Conservation (phyloP, 2,797 vertebrate species). For the Melanogrammus aeglefinus region DNA sequence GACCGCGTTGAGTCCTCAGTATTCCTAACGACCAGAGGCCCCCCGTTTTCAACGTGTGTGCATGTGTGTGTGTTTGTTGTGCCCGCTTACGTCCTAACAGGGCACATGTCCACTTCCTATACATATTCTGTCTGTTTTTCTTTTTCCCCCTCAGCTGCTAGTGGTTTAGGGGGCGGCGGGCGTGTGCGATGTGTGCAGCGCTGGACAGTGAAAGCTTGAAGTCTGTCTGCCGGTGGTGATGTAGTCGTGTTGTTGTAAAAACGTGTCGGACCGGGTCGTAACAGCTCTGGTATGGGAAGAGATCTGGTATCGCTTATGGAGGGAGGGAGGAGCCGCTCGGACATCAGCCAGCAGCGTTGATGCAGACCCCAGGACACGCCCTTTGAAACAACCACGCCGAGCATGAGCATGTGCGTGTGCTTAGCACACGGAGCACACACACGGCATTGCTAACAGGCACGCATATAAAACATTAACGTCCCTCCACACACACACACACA, state of each 20-base stretch:
- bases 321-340: slow-evolving; percentile 39
- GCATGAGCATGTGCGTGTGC: background rate
- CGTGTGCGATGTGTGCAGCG: too few relatives aligned
- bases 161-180: background rate
- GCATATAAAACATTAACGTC: background rate
- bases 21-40: background rate
- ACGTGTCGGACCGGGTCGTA: slow-evolving; percentile 39
- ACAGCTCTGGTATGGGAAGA: slow-evolving; percentile 47
- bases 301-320: slow-evolving; percentile 57
- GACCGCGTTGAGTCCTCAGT: background rate
- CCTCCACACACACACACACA: background rate
- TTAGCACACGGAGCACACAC: background rate
- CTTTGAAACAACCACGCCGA: slow-evolving; percentile 41
- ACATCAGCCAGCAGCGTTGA: slow-evolving; percentile 47
- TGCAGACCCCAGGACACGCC: slow-evolving; percentile 56
- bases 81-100: background rate
- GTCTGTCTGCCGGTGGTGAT: background rate
- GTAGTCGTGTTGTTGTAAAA: slow-evolving; percentile 32
- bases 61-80: background rate
- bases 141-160: background rate
- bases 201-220: background rate
- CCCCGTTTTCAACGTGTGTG: background rate
- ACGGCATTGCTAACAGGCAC: background rate
- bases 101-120: background rate
- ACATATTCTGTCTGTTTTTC: background rate